Evolutionary conservation across 2,797 vertebrate species (phyloP).

Genomic region (Diplodus sargus): DNA sequence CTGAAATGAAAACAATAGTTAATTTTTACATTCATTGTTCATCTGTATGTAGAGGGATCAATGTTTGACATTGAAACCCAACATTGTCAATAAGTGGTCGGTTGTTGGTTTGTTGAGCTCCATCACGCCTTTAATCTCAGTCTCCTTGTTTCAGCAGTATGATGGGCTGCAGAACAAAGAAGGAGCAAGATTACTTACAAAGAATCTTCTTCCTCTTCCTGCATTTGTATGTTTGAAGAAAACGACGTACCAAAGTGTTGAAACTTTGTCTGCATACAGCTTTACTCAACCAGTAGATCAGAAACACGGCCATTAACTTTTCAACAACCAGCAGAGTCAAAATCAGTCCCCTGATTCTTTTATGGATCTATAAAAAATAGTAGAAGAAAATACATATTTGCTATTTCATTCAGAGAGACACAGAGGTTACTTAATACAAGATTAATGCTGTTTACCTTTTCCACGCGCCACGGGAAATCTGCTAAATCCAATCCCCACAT

Average conservation of each 20-base stretch:
- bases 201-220: background rate
- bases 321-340: conserved; percentile 65
- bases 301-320: conserved; percentile 54
- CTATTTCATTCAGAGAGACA: background rate
- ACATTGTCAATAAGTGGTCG: background rate
- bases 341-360: conserved; percentile 49
- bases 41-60: background rate
- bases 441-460: background rate
- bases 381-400: background rate
- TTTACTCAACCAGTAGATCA: conserved; percentile 83
- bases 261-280: conserved; percentile 82
- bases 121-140: conserved; percentile 35
- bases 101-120: background rate
- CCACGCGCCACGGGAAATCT: no score
- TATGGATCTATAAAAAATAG: no score
- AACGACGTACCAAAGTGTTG: conserved; percentile 80
- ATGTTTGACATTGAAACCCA: background rate
- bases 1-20: background rate
- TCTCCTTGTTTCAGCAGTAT: conserved; percentile 76
- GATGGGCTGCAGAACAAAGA: conserved; percentile 73
- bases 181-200: background rate
- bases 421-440: background rate
- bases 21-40: background rate
- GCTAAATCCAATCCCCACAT: background rate
- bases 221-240: conserved; percentile 3